These are phyloP conservation scores for Thermophis baileyi DNA, from an alignment of 2,113 vertebrate species.

Conservation along the genomic window DNA sequence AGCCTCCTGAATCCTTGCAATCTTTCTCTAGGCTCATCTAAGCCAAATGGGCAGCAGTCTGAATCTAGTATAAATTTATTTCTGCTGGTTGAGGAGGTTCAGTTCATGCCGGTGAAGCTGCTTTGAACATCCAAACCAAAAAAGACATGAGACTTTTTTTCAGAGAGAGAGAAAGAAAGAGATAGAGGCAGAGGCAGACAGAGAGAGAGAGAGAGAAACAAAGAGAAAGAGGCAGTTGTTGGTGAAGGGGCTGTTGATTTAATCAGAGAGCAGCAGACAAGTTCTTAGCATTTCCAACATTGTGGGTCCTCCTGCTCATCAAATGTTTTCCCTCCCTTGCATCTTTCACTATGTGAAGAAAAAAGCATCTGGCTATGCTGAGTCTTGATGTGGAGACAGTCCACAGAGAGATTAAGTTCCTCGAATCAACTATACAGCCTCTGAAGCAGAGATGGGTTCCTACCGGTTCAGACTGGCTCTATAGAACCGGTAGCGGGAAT, in stretches of 20 bases:
- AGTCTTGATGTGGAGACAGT: not conserved
- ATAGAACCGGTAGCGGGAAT: no score
- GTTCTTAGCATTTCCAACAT: not conserved
- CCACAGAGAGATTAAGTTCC: not conserved
- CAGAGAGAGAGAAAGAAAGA: not conserved
- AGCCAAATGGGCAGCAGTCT: not conserved
- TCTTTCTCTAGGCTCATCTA: not conserved
- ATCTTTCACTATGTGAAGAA: not conserved
- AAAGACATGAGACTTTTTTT: not conserved
- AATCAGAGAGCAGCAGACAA: not conserved
- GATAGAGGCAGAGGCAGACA: accelerated
- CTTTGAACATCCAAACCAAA: not conserved
- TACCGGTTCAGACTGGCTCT: no score
- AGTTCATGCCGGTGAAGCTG: not conserved
- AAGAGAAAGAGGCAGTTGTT: not conserved
- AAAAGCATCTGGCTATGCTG: not conserved
- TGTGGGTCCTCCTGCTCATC: not conserved
- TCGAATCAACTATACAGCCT: not conserved
- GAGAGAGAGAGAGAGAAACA: accelerated
- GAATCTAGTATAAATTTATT: not conserved
- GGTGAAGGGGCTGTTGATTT: not conserved
- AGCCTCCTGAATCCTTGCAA: not conserved
- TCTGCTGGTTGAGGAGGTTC: not conserved
- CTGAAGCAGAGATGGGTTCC: no score
- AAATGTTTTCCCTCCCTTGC: not conserved